Base-by-base conservation (phyloP, 2,888 invertebrate species). In the Hipparchia semele region DNA sequence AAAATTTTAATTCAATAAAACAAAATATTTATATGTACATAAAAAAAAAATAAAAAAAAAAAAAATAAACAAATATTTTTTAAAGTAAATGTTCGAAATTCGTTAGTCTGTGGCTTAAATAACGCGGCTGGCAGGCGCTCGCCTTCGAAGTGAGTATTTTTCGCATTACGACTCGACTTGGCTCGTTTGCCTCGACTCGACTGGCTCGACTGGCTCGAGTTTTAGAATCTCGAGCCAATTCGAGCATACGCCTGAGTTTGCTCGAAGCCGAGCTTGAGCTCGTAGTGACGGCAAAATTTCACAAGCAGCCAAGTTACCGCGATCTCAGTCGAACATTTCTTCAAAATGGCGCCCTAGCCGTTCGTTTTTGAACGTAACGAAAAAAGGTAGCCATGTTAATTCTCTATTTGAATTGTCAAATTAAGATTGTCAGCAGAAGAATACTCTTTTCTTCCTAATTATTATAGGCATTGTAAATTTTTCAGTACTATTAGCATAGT, bases 211-310 rank as follows among this genome's bases (percentile, higher is more conserved):
- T 2, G 68, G 76, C 80, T 80, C 78, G 77, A 79, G 72, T 72
- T 75, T 72, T 39, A 68, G 73, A 72, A 72, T 76, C 76, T 78
- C 75, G 76, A 77, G 79, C 75, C 76, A 75, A 78, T 73, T 79
- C 72, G 75, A 61, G 69, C 61, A 53, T 39, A 33, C n/a, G 75
- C 73, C 70, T 54, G 73, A 76, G 70, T 46, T 76, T 65, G 74
- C 23, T 23, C 23, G 39, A 4, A 74, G 77, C 74, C 74, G 66
- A 66, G 56, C 72, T 77, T 74, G 77, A 72, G 71, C 75, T 64
- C 62, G 68, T 66, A 77, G 77, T 79, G 81, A 82, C 82, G 83
- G 83, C 82, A 82, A 83, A 86, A 85, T 87, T 85, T 87, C 86
- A 81, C 85, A 85, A 83, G 84, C 87, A 84, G 76, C 81, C 79